Conservation (phyloP, 1,140 invertebrate species). For the Piezodorus guildinii region DNA sequence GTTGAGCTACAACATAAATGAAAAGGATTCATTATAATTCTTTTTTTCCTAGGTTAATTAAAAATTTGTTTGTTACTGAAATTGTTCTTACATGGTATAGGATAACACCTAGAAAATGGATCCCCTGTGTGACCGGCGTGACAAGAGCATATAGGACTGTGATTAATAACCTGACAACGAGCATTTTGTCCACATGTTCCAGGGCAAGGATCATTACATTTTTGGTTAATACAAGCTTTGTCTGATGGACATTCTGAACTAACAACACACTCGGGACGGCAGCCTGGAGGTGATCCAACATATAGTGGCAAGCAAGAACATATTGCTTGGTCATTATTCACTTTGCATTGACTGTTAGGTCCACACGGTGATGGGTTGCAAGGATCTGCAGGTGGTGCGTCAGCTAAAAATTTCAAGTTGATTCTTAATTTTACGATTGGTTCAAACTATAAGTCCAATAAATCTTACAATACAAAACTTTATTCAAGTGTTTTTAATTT, state of each 20-base stretch:
- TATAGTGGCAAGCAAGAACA: slow-evolving; percentile 60
- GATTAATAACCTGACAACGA: slow-evolving; percentile 52
- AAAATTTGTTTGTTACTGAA: background rate
- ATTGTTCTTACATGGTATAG: slow-evolving; percentile 31
- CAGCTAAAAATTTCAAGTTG: slow-evolving; percentile 26
- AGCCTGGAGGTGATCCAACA: slow-evolving; percentile 58
- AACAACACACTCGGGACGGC: slow-evolving; percentile 61
- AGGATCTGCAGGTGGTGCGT: slow-evolving; percentile 35
- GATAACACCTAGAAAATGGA: slow-evolving; percentile 49
- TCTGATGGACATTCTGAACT: slow-evolving; percentile 58
- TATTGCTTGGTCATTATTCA: slow-evolving; percentile 52
- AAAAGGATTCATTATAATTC: background rate
- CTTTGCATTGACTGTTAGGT: slow-evolving; percentile 61
- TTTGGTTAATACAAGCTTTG: slow-evolving; percentile 62
- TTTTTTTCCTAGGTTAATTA: background rate
- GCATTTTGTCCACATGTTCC: slow-evolving; percentile 62
- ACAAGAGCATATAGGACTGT: slow-evolving; percentile 53
- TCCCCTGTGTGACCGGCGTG: slow-evolving; percentile 46
- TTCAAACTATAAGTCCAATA: too few species aligned
- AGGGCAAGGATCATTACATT: slow-evolving; percentile 66
- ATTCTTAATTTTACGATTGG: too few species aligned
- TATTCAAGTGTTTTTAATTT: too few species aligned
- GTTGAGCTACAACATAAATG: background rate
- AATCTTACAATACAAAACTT: too few species aligned
- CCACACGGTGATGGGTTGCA: slow-evolving; percentile 61